Conservation (phyloP, 2,888 invertebrate species). For the Gibbula magus region DNA sequence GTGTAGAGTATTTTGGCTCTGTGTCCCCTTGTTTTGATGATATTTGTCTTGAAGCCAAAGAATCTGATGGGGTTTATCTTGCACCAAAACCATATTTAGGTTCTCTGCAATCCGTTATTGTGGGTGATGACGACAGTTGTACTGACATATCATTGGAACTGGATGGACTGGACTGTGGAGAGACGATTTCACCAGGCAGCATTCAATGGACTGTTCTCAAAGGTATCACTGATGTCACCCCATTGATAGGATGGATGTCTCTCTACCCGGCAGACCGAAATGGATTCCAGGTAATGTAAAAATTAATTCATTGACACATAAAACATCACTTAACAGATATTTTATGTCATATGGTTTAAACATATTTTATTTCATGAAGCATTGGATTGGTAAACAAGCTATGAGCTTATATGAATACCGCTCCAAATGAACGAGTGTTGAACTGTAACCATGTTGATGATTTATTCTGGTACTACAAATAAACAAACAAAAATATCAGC, state of each 20-base stretch:
- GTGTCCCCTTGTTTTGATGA: constrained; percentile 1
- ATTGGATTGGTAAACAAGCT: too few relatives aligned
- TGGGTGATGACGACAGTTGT: background rate
- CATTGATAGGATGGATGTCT: background rate
- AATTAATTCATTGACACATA: background rate
- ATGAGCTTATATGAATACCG: too few relatives aligned
- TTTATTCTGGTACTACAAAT: too few relatives aligned
- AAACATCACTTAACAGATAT: too few relatives aligned
- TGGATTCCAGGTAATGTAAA: background rate
- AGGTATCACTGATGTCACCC: background rate
- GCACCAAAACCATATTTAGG: background rate
- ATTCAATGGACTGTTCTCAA: background rate
- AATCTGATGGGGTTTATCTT: background rate
- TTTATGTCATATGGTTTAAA: too few relatives aligned
- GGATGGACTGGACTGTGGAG: background rate
- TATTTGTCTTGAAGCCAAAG: background rate
- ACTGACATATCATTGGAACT: background rate
- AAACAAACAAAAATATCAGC: too few relatives aligned
- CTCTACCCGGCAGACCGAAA: background rate
- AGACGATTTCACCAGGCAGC: background rate
- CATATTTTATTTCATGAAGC: too few relatives aligned
- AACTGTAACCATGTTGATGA: too few relatives aligned
- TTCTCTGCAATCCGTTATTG: background rate
- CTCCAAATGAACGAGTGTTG: too few relatives aligned
- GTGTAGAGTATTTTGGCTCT: background rate